Conservation (phyloP, 2,797 vertebrate genomes). For the Acipenser ruthenus region DNA sequence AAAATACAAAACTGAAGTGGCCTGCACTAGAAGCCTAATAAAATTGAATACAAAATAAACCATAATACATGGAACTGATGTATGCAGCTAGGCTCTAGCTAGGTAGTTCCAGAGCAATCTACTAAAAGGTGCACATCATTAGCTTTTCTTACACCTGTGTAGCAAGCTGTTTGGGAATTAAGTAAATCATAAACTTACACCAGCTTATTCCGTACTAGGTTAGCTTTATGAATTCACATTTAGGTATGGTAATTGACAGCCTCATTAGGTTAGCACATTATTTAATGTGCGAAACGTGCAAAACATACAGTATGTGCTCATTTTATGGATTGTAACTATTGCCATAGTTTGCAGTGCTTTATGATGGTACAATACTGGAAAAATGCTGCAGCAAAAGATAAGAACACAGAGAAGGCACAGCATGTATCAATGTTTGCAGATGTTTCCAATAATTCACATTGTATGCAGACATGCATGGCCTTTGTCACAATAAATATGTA, state of each 20-base stretch:
- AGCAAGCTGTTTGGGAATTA: too few species aligned
- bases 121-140: too few species aligned
- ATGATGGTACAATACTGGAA: neutral
- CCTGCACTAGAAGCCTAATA: too few species aligned
- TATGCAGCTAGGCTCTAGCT: too few species aligned
- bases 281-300: constrained; percentile 16
- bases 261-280: constrained; percentile 22
- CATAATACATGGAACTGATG: too few species aligned
- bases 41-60: too few species aligned
- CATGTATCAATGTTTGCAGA: constrained; percentile 1
- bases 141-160: too few species aligned
- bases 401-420: neutral
- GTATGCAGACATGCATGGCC: neutral
- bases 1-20: too few species aligned
- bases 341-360: constrained; percentile 18
- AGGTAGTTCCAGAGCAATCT: too few species aligned
- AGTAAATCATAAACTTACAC: neutral
- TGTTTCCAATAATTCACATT: neutral
- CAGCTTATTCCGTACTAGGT: neutral
- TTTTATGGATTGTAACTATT: constrained; percentile 32
- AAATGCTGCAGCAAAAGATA: neutral
- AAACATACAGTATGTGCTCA: constrained; percentile 17
- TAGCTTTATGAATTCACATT: neutral
- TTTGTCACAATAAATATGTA: neutral
- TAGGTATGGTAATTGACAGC: constrained; percentile 7